Evolutionary conservation across 2,797 vertebrate genomes (phyloP).

Genomic region (Sebastes minor): DNA sequence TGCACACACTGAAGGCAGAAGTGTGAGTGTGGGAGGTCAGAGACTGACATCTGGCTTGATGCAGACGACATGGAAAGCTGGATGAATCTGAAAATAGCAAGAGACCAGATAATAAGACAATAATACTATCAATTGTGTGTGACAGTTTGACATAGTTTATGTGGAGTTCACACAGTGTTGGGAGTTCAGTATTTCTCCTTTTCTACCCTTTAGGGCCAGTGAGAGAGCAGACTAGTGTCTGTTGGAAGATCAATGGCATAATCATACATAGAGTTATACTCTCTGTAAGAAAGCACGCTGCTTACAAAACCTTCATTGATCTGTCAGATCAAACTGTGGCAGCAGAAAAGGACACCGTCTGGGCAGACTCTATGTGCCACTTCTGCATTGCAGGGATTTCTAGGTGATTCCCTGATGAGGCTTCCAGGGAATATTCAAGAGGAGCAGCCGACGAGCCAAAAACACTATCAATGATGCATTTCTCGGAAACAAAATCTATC

Average conservation of each 20-base stretch:
- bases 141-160: too few relatives aligned
- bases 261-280: not conserved
- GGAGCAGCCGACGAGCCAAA: slow-evolving; percentile 4
- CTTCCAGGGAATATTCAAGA: not conserved
- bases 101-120: not conserved
- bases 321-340: not conserved
- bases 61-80: not conserved
- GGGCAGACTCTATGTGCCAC: not conserved
- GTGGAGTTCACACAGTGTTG: not conserved
- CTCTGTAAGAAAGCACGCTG: not conserved
- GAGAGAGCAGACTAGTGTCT: not conserved
- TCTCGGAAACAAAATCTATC: not conserved
- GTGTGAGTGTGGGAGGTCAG: not conserved
- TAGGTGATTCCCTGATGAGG: not conserved
- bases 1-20: not conserved
- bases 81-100: not conserved
- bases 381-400: not conserved
- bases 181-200: not conserved
- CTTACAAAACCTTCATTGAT: not conserved
- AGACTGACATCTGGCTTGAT: not conserved
- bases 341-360: not conserved
- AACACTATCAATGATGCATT: slow-evolving; percentile 4
- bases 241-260: not conserved
- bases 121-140: not conserved
- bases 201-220: not conserved